These are phyloP conservation scores for Dione vanillae DNA, from an alignment of 2,888 invertebrate species.

Conservation along the genomic window DNA sequence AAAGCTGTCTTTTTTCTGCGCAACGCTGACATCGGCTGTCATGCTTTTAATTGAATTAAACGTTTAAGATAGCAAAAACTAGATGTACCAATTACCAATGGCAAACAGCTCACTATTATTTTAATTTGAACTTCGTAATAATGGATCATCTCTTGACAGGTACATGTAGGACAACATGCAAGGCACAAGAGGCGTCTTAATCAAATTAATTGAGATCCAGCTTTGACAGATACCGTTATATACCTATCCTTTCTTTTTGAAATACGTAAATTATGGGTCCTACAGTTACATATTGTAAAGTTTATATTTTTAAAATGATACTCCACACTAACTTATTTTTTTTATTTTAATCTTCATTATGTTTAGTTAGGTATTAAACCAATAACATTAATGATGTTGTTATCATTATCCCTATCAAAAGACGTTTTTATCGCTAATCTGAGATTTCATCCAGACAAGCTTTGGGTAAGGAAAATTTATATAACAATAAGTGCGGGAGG, in stretches of 20 bases:
- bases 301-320: background rate
- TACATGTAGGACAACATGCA: slow-evolving; percentile 39
- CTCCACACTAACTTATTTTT: too few species aligned
- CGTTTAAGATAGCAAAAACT: slow-evolving; percentile 49
- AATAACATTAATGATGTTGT: too few species aligned
- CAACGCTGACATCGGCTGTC: slow-evolving; percentile 65
- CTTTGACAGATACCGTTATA: slow-evolving; percentile 38
- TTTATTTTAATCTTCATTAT: too few species aligned
- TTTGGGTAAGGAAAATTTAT: too few species aligned
- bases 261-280: background rate
- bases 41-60: slow-evolving; percentile 74
- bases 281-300: background rate
- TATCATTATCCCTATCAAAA: too few species aligned
- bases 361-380: too few species aligned
- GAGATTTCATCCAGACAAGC: too few species aligned
- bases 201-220: slow-evolving; percentile 37
- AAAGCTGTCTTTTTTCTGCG: slow-evolving; percentile 51
- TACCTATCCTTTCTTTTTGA: background rate
- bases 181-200: slow-evolving; percentile 22
- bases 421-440: too few species aligned
- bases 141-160: slow-evolving; percentile 41
- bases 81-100: slow-evolving; percentile 49
- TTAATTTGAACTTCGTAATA: slow-evolving; percentile 37
- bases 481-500: too few species aligned
- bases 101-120: slow-evolving; percentile 43